Conservation (phyloP, 2,113 vertebrate genomes). For the Acrocephalus arundinaceus region DNA sequence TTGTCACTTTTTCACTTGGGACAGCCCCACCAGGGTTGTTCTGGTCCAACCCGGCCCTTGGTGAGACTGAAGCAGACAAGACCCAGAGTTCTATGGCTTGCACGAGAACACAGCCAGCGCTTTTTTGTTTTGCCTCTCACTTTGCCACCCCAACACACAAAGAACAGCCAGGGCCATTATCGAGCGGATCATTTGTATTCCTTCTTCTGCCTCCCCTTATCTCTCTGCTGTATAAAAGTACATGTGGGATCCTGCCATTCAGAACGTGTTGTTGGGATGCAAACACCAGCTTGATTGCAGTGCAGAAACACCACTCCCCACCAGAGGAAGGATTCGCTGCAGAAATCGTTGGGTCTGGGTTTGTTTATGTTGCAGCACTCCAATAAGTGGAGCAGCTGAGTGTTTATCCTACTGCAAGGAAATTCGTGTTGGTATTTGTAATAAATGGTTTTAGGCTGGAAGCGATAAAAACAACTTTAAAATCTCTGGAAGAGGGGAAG, state of each 20-base stretch:
- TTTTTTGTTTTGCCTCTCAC: background rate
- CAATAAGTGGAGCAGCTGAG: constrained; percentile 76
- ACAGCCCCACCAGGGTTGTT: background rate
- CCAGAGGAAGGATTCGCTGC: constrained; percentile 63
- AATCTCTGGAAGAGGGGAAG: background rate
- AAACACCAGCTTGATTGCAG: constrained; percentile 67
- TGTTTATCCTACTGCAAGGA: constrained; percentile 78
- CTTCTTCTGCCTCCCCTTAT: constrained; percentile 15
- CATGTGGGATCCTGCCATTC: constrained; percentile 57
- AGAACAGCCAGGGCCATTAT: background rate
- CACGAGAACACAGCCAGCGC: background rate
- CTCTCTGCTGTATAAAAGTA: background rate
- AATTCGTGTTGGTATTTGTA: constrained; percentile 73
- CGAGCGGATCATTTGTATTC: background rate
- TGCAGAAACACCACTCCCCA: constrained; percentile 56
- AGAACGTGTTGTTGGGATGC: constrained; percentile 50
- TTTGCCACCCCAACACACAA: background rate
- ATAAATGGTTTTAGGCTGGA: constrained; percentile 64
- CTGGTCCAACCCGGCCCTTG: background rate
- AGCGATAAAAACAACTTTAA: constrained; percentile 62
- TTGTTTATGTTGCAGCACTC: constrained; percentile 72
- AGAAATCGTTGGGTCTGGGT: constrained; percentile 71
- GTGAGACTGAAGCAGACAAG: background rate
- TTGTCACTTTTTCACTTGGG: background rate
- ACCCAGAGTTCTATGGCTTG: background rate